Evolutionary conservation across 2,888 invertebrate genomes (phyloP).

Genomic region (Philereme vetulata): DNA sequence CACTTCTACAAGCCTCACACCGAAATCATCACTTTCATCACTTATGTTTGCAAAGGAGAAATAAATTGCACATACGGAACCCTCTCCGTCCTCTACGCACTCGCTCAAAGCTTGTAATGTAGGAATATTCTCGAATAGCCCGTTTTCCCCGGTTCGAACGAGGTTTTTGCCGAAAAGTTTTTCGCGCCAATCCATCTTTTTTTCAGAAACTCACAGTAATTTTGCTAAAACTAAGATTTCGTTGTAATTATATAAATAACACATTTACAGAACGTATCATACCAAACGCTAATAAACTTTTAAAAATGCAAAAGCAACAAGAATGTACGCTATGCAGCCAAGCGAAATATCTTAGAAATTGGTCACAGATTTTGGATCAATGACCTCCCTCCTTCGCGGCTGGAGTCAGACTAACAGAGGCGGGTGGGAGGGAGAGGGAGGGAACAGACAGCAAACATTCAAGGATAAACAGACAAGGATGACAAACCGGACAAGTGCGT

Average conservation of each 20-base stretch:
- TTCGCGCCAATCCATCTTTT: constrained; percentile 83
- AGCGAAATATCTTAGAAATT: constrained; percentile 54
- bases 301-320: neutral
- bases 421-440: constrained; percentile 55
- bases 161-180: constrained; percentile 84
- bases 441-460: constrained; percentile 64
- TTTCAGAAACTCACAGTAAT: constrained; percentile 18
- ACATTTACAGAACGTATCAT: too few relatives aligned
- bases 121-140: constrained; percentile 71
- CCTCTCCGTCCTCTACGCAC: constrained; percentile 77
- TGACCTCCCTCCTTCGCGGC: constrained; percentile 67
- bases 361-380: constrained; percentile 56
- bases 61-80: constrained; percentile 85
- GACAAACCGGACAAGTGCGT: constrained; percentile 48
- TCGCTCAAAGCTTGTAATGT: constrained; percentile 75
- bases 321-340: constrained; percentile 7
- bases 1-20: constrained; percentile 85
- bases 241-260: constrained; percentile 1
- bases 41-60: constrained; percentile 89
- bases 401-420: constrained; percentile 69
- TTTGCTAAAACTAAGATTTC: constrained; percentile 9
- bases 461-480: constrained; percentile 57
- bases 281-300: neutral
- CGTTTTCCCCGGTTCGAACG: constrained; percentile 78
- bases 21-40: constrained; percentile 87